Evolutionary conservation across 2,888 invertebrate species (phyloP).

Genomic region (Pseudolycoriella hygida): DNA sequence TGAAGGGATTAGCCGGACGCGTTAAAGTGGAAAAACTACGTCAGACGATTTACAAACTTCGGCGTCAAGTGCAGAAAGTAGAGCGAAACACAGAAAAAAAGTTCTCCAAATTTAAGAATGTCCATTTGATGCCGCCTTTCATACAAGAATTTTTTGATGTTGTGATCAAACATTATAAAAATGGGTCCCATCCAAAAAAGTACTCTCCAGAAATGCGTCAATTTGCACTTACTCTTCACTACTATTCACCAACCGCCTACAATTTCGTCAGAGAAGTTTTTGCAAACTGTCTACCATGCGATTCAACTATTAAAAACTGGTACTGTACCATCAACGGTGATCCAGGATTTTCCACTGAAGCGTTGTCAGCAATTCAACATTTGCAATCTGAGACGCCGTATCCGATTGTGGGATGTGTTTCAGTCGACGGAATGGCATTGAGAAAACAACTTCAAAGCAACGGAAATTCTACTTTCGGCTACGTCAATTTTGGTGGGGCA

Average conservation of each 20-base stretch:
- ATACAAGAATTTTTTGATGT: too few relatives aligned
- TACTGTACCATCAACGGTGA: slow-evolving; percentile 16
- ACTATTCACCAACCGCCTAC: slow-evolving; percentile 19
- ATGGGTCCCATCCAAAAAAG: too few relatives aligned
- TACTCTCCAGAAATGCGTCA: slow-evolving; percentile 13
- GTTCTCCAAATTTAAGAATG: too few relatives aligned
- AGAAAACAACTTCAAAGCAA: slow-evolving; percentile 2
- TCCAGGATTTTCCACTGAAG: slow-evolving; percentile 15
- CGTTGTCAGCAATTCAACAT: slow-evolving; percentile 7
- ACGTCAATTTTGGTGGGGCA: slow-evolving; percentile 4
- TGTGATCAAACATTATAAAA: too few relatives aligned
- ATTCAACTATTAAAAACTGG: slow-evolving; percentile 18
- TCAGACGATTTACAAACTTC: too few relatives aligned
- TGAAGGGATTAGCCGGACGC: too few relatives aligned
- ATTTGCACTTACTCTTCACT: slow-evolving; percentile 19
- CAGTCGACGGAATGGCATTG: slow-evolving; percentile 3
- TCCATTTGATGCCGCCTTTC: too few relatives aligned
- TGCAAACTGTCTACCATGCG: slow-evolving; percentile 16
- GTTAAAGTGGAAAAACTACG: too few relatives aligned
- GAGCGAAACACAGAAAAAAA: too few relatives aligned
- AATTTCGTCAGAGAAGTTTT: slow-evolving; percentile 19
- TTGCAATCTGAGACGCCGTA: too few relatives aligned
- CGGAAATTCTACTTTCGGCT: background rate
- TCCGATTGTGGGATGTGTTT: background rate
- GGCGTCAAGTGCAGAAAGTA: too few relatives aligned